Conservation (phyloP, 2,797 vertebrate species). For the Furcifer pardalis region DNA sequence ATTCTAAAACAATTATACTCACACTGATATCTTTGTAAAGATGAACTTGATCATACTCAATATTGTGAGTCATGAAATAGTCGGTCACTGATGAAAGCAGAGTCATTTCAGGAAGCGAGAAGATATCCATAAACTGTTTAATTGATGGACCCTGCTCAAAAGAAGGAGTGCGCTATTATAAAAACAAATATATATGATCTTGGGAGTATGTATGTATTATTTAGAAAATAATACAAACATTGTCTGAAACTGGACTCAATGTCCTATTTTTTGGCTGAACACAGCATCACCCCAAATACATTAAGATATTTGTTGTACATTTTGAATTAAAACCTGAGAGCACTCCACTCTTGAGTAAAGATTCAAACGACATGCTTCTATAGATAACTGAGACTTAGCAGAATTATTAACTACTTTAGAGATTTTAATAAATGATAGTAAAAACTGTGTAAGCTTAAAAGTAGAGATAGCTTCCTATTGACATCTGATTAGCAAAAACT, state of each 20-base stretch:
- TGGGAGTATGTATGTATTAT: background rate
- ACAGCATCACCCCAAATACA: background rate
- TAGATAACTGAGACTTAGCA: background rate
- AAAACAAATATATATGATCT: background rate
- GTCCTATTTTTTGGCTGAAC: background rate
- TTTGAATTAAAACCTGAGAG: background rate
- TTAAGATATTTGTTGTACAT: background rate
- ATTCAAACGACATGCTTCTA: background rate
- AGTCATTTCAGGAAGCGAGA: slow-evolving; percentile 84
- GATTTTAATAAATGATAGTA: background rate
- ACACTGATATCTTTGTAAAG: slow-evolving; percentile 84
- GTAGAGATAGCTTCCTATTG: background rate
- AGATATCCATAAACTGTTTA: slow-evolving; percentile 86
- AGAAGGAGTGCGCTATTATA: background rate
- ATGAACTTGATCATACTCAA: slow-evolving; percentile 84
- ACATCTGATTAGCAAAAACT: background rate
- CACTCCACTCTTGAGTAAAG: background rate
- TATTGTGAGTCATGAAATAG: slow-evolving; percentile 78
- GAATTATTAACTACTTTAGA: background rate
- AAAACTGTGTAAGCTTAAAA: background rate
- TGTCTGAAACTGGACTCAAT: background rate
- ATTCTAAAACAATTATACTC: slow-evolving; percentile 51
- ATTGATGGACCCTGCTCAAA: slow-evolving; percentile 78
- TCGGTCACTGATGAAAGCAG: slow-evolving; percentile 83
- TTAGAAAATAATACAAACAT: slow-evolving; percentile 13